Evolutionary conservation across 1,140 invertebrate species (phyloP), one percentile per base, ranked within the genome.

Genomic region (Hestina assimilis): DNA sequence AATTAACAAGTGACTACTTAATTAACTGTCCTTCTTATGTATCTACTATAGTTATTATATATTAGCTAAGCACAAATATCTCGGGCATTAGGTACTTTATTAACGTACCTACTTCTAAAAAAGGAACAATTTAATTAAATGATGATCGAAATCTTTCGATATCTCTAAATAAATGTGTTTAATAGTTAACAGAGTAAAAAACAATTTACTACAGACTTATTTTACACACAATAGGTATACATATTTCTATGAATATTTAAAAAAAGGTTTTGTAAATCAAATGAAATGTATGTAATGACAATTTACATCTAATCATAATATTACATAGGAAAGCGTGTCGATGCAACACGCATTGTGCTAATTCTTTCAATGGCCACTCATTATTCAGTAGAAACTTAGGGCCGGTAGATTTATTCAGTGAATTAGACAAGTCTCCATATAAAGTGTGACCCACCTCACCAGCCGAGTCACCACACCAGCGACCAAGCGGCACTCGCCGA

Each of bases 361-460:
- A 72, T 52, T 64, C 42, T 51, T 55, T 59, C 45, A 59, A 64
- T 50, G 56, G 47, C 38, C 42, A 59, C 29, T 52, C 47, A 66
- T 73, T 72, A 80, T 84, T 77, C 75, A 74, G 71, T 76, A 82
- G 81, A 82, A 82, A 84, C 79, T 69, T 75, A 76, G 68, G 72
- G 58, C 65, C 38, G 69, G 66, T 71, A 75, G 75, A 83, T 85
- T 75, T 78, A 78, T 81, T 68, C 78, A 72, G 73, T 72, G 66
- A 75, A 81, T 81, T 75, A 79, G 75, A 78, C 78, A 70, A 73
- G 69, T 79, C 67, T 79, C 80, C 78, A 75, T 81, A 80, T 83
- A 81, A 81, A 83, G 76, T 77, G 73, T 67, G 74, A 77, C 75
- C 68, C 68, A 66, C 64, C 72, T 78, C 64, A 63, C 55, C 61